Percentiles rank a stretch among this genome's conserved stretches.
These are phyloP conservation scores for Lepidurus couesii DNA, from an alignment of 1,140 invertebrate species.

Conservation along the genomic window DNA sequence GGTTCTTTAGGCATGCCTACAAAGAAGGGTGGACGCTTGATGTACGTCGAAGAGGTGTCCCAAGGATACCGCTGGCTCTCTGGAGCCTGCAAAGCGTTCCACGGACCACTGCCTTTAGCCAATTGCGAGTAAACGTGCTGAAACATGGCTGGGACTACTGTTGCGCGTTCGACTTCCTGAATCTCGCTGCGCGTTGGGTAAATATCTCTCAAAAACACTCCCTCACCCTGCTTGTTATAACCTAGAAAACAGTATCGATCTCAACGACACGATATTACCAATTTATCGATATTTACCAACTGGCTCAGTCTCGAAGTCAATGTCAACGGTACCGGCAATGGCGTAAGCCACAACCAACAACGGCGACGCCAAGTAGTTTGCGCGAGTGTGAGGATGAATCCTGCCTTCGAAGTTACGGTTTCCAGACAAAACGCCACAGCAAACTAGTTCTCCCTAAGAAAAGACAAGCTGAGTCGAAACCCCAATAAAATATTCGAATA, in stretches of 20 bases:
- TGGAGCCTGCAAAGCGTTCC: conserved; percentile 77
- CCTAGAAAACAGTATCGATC: conserved; percentile 49
- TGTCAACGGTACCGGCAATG: conserved; percentile 84
- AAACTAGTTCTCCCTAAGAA: conserved; percentile 76
- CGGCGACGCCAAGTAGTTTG: conserved; percentile 94
- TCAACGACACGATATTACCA: conserved; percentile 26
- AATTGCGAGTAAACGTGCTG: conserved; percentile 89
- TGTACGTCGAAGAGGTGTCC: conserved; percentile 87
- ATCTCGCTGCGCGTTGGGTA: conserved; percentile 92
- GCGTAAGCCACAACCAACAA: conserved; percentile 95
- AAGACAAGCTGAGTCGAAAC: background rate
- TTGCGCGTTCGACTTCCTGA: conserved; percentile 76
- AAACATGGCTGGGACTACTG: conserved; percentile 97
- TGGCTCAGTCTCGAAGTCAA: conserved; percentile 88
- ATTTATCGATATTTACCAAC: conserved; percentile 53
- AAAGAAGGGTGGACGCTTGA: conserved; percentile 96
- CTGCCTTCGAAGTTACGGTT: conserved; percentile 97
- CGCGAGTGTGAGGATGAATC: conserved; percentile 90
- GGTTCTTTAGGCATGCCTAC: conserved; percentile 65
- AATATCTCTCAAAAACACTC: conserved; percentile 83
- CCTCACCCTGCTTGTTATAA: conserved; percentile 58
- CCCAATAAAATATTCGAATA: background rate
- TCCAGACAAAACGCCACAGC: conserved; percentile 89
- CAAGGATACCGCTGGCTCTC: conserved; percentile 83
- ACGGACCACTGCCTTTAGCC: conserved; percentile 73